phyloP scores from a whole-genome alignment of 1,140 invertebrate genomes.

The Bombus fervidus region DNA sequence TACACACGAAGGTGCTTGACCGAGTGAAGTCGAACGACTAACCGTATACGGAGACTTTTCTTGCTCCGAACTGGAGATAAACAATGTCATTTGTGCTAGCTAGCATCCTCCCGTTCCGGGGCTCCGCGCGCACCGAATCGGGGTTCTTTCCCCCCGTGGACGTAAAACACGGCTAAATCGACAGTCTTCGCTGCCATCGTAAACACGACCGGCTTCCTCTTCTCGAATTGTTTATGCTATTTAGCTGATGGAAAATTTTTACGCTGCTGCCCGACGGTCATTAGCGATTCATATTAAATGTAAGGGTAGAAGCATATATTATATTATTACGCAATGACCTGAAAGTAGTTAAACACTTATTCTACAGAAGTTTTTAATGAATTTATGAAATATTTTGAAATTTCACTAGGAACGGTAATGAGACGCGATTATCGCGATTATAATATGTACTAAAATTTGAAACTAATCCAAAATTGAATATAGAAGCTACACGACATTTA shows the following conservation, averaged over 20 bases:
- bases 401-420: no score
- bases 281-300: background rate
- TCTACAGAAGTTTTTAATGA: no score
- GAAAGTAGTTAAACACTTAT: no score
- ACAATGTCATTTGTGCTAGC: constrained; percentile 64
- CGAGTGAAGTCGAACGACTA: constrained; percentile 61
- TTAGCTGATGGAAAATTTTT: constrained; percentile 2
- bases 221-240: constrained; percentile 9
- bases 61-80: constrained; percentile 52
- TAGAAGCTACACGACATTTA: no score
- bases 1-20: constrained; percentile 63
- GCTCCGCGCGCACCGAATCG: background rate
- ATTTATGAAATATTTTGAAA: no score
- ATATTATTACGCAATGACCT: no score
- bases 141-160: constrained; percentile 31
- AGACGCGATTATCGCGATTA: no score
- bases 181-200: constrained; percentile 20
- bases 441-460: no score
- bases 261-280: no score
- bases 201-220: constrained; percentile 13
- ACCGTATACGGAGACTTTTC: constrained; percentile 52
- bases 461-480: no score
- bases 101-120: constrained; percentile 14
- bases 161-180: constrained; percentile 42
- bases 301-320: background rate